phyloP scores from a whole-genome alignment of 2,888 invertebrate genomes.

The Dryococelus australis region DNA sequence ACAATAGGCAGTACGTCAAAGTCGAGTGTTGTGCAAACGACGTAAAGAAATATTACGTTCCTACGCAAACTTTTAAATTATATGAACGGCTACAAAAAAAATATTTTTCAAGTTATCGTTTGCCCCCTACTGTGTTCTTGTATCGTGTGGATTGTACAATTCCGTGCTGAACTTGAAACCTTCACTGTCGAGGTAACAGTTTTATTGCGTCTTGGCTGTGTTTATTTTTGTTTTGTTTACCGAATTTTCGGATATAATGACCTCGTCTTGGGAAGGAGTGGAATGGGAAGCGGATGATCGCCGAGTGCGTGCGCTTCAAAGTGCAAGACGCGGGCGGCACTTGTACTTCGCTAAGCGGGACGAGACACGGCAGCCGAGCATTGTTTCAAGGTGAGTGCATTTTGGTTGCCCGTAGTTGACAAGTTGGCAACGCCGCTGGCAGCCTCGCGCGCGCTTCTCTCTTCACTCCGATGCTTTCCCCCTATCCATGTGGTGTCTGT shows the following conservation, averaged over 20 bases:
- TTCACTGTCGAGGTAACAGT: not conserved
- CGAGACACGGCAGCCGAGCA: not conserved
- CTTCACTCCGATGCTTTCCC: not conserved
- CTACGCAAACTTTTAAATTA: too few relatives aligned
- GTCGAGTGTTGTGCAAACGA: not conserved
- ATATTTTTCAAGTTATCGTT: too few relatives aligned
- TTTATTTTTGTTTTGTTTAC: not conserved
- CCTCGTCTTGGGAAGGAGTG: not conserved
- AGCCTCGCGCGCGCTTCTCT: not conserved
- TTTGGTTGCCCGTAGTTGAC: not conserved
- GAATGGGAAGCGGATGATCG: not conserved
- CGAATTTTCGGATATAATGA: too few relatives aligned
- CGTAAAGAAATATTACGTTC: not conserved
- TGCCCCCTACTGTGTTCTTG: too few relatives aligned
- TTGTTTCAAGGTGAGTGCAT: conserved; percentile 16
- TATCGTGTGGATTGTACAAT: too few relatives aligned
- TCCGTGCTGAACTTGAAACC: too few relatives aligned
- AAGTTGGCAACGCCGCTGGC: conserved; percentile 16
- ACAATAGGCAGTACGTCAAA: too few relatives aligned
- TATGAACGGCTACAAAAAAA: too few relatives aligned
- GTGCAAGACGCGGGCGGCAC: not conserved
- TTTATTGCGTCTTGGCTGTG: not conserved
- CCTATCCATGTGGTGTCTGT: not conserved
- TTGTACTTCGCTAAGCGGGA: not conserved
- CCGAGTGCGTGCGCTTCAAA: not conserved